Conservation (phyloP, 2,113 vertebrate genomes). For the Archocentrus centrarchus region DNA sequence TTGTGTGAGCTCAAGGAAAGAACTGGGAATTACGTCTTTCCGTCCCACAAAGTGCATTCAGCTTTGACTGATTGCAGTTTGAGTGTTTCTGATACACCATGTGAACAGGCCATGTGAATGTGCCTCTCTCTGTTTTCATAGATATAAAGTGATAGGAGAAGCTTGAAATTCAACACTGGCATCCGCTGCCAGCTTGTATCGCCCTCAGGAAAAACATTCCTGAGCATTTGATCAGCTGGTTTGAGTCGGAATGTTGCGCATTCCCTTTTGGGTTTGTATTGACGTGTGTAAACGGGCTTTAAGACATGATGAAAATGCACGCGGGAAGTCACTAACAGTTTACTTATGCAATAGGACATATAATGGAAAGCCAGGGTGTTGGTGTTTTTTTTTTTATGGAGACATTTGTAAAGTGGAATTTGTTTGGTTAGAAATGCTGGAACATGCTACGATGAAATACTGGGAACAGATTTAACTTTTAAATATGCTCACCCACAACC, state of each 20-base stretch:
- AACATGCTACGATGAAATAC: background rate
- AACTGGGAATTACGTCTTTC: constrained; percentile 47
- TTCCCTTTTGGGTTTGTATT: constrained; percentile 20
- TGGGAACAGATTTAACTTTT: background rate
- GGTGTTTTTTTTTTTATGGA: background rate
- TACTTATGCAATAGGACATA: constrained; percentile 47
- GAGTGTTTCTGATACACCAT: constrained; percentile 30
- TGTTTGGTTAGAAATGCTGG: constrained; percentile 19
- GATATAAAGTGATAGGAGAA: constrained; percentile 31
- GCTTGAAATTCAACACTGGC: constrained; percentile 40
- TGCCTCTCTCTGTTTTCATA: constrained; percentile 10
- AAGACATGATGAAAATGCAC: constrained; percentile 26
- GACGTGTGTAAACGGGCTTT: constrained; percentile 4
- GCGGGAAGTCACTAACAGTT: constrained; percentile 35
- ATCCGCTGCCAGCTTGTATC: constrained; percentile 1
- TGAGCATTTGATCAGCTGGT: constrained; percentile 20
- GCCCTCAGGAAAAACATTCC: constrained; percentile 17
- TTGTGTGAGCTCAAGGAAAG: constrained; percentile 48
- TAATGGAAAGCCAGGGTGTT: constrained; percentile 49
- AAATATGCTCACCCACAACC: constrained; percentile 7
- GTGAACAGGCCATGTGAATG: constrained; percentile 27
- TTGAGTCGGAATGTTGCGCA: background rate
- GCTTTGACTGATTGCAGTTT: constrained; percentile 16
- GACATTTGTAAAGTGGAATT: constrained; percentile 24
- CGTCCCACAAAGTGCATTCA: background rate